Evolutionary conservation across 23 tunicate genomes (phyloP), one percentile per base, ranked within the genome.

Genomic region (Trididemnum clinides): DNA sequence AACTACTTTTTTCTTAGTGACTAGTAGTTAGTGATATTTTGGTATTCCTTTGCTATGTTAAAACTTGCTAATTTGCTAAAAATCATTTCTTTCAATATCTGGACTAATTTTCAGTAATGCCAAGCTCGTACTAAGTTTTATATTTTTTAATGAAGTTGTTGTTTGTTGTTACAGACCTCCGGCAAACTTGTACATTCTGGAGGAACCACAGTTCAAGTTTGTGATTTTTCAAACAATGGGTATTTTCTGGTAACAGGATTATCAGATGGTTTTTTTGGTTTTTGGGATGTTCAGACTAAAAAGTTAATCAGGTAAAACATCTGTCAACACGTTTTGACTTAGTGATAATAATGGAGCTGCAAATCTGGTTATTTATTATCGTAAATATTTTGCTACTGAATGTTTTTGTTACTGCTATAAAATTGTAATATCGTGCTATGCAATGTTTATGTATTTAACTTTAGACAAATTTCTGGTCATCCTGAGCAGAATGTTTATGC

Each of bases 401-500:
- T n/a, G n/a, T n/a, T n/a, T n/a, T n/a, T n/a, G n/a, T n/a, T n/a
- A n/a, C n/a, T n/a, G n/a, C n/a, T n/a, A n/a, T n/a, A n/a, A n/a
- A n/a, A n/a, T n/a, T n/a, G n/a, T 18, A 62, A 5, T 62, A 5
- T 18, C n/a, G 15, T 62, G 70, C n/a, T 62, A 18, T 12, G 6
- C 6, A 22, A 10, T 62, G 39, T 28, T 7, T 7, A 71, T 4
- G 28, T 28, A 26, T 71, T 71, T 33, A 26, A 7, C 19, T 54
- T 51, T 51, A 91, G 96, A 51, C 73, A 87, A 78, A 73, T 88
- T 20, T 28, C 85, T 33, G 98, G 98, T 0, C 98, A 94, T 50
- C 76, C 91, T 7, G 98, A 94, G 34, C 95, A 90, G 0, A 82
- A 89, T 44, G 94, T 94, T 23, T 85, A 89, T 85, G 98, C 94